Evolutionary conservation across 2,797 vertebrate species (phyloP).

Genomic region (Lagocephalus sceleratus): DNA sequence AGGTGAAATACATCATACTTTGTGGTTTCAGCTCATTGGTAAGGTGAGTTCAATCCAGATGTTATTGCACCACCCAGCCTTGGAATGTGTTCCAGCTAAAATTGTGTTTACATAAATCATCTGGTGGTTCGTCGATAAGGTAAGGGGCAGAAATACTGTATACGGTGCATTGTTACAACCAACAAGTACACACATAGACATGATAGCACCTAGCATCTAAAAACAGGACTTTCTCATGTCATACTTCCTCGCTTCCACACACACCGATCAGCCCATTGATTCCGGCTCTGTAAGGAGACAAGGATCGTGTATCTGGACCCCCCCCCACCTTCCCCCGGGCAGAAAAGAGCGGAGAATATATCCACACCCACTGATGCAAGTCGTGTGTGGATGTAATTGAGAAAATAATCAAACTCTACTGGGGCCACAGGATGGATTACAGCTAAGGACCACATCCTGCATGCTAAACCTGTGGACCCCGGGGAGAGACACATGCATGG

Average conservation of each 20-base stretch:
- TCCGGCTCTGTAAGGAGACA: slow-evolving; percentile 26
- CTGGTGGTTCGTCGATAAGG: too few relatives aligned
- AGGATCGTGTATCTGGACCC: slow-evolving; percentile 37
- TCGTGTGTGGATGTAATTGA: slow-evolving; percentile 30
- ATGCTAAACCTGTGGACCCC: slow-evolving; percentile 40
- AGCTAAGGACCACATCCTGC: slow-evolving; percentile 28
- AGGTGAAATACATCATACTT: too few relatives aligned
- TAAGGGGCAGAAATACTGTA: too few relatives aligned
- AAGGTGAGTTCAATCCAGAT: too few relatives aligned
- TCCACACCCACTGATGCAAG: slow-evolving; percentile 10
- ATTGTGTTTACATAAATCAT: too few relatives aligned
- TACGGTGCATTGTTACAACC: too few relatives aligned
- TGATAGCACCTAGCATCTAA: neutral
- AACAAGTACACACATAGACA: too few relatives aligned
- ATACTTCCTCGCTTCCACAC: slow-evolving; percentile 8
- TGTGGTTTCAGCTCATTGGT: too few relatives aligned
- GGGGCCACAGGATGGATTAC: slow-evolving; percentile 40
- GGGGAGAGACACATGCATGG: slow-evolving; percentile 2
- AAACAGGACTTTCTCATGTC: slow-evolving; percentile 22
- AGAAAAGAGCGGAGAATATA: slow-evolving; percentile 15
- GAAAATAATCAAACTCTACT: slow-evolving; percentile 47
- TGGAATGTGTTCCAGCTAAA: too few relatives aligned
- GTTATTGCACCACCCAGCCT: too few relatives aligned
- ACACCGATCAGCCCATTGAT: slow-evolving; percentile 49
- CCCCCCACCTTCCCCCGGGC: slow-evolving; percentile 10